Base-by-base conservation (phyloP, 2,797 vertebrate genomes). In the Cyprinodon diabolis region DNA sequence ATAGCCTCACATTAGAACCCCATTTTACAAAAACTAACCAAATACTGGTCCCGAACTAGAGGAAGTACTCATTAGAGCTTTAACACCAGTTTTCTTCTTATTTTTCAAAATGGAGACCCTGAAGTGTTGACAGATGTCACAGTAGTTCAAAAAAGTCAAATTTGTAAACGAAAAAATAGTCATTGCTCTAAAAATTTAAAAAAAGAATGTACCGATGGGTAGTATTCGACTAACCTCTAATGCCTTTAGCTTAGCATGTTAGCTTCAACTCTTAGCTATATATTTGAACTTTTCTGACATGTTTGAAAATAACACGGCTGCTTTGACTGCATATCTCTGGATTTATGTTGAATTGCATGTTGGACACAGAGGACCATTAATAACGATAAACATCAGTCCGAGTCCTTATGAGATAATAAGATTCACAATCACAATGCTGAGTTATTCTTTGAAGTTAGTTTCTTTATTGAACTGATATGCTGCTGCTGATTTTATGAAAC, bases 401-500 rank as follows among this genome's bases (percentile, higher is more conserved):
- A 60, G 37, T 30, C 30, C 37, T 60, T 35, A 45, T 23, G 14
- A n/a, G 40, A 43, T 40, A 12, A n/a, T 63, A 65, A 23, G 25
- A 65, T 47, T 65, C 11, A 43, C 40, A 63, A 40, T 43, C 60
- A 11, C 37, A 6, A 2, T 21, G 37, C 35, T 43, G 37, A 63
- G 43, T 43, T 17, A 43, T n/a, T 63, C 37, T 40, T 37, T 13
- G 43, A 63, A 63, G 37, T 17, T 10, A 40, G 3, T 4, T 62
- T 65, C 45, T 65, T 7, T 65, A 45, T 65, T 6, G 14, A 45
- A 43, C 23, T 23, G 5, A 65, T 21, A 45, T 56, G 65, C 66
- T 73, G 43, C 54, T 84, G 69, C 4, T 68, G 76, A 9, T 40
- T 73, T 74, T 60, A 0, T 69, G 6, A 23, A 65, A 55, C 43